Evolutionary conservation across 2,797 vertebrate genomes (phyloP).

Genomic region (Eulemur rubriventer): DNA sequence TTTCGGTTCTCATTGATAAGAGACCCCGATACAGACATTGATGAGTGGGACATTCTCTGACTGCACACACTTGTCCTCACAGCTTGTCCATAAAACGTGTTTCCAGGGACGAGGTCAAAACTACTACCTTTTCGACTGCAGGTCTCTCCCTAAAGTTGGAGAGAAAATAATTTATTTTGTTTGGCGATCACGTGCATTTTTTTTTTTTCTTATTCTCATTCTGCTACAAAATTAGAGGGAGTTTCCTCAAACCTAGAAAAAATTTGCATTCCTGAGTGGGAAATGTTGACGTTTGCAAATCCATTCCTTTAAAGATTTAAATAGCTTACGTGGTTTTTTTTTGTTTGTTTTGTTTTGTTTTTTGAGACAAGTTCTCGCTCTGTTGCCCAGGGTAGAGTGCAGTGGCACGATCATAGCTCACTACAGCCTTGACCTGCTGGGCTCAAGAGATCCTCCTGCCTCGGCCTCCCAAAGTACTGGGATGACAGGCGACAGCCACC

Average conservation of each 20-base stretch:
- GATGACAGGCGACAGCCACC: not conserved
- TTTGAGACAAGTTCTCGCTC: not conserved
- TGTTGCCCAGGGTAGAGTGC: not conserved
- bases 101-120: not conserved
- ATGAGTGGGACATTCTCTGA: slow-evolving; percentile 58
- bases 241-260: not conserved
- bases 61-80: not conserved
- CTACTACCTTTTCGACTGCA: not conserved
- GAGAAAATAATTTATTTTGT: slow-evolving; percentile 15
- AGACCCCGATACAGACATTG: slow-evolving; percentile 43
- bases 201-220: not conserved
- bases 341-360: not conserved
- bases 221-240: not conserved
- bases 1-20: slow-evolving; percentile 75
- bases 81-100: not conserved
- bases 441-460: not conserved
- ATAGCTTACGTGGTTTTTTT: not conserved
- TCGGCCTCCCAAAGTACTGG: not conserved
- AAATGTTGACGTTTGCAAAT: not conserved
- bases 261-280: not conserved
- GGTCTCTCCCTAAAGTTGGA: not conserved
- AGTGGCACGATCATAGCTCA: not conserved
- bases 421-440: not conserved
- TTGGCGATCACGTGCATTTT: not conserved
- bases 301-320: not conserved